phyloP scores from a whole-genome alignment of 2,113 vertebrate genomes.

The Catharus fuscescens region DNA sequence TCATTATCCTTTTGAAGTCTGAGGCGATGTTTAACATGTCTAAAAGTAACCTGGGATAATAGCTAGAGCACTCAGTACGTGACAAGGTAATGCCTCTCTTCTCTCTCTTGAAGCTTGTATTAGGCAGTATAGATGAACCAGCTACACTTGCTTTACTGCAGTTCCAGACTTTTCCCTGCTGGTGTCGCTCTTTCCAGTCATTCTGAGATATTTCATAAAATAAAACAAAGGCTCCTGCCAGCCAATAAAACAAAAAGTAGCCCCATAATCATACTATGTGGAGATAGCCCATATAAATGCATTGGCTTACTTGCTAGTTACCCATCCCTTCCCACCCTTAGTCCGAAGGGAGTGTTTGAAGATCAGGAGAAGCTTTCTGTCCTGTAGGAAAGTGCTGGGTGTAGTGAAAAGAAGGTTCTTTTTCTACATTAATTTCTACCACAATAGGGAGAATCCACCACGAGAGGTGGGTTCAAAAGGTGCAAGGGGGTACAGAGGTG shows the following conservation, averaged over 20 bases:
- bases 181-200: background rate
- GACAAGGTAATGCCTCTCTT: background rate
- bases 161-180: background rate
- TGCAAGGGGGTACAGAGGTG: background rate
- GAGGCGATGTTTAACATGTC: background rate
- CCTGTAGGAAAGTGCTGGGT: background rate
- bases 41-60: background rate
- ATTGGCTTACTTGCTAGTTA: background rate
- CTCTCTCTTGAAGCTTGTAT: too few species aligned
- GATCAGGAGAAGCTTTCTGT: background rate
- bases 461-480: background rate
- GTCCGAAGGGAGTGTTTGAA: accelerated
- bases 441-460: background rate
- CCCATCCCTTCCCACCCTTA: background rate
- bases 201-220: background rate
- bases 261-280: background rate
- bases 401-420: background rate
- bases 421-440: background rate
- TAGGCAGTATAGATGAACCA: accelerated
- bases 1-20: background rate
- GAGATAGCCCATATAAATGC: background rate
- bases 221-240: background rate
- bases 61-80: background rate
- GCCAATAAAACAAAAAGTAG: background rate
- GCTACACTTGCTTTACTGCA: background rate